Percentiles rank a stretch among this genome's conserved stretches.
These are phyloP conservation scores for Sciaenops ocellatus DNA, from an alignment of 2,797 vertebrate genomes.

Conservation along the genomic window DNA sequence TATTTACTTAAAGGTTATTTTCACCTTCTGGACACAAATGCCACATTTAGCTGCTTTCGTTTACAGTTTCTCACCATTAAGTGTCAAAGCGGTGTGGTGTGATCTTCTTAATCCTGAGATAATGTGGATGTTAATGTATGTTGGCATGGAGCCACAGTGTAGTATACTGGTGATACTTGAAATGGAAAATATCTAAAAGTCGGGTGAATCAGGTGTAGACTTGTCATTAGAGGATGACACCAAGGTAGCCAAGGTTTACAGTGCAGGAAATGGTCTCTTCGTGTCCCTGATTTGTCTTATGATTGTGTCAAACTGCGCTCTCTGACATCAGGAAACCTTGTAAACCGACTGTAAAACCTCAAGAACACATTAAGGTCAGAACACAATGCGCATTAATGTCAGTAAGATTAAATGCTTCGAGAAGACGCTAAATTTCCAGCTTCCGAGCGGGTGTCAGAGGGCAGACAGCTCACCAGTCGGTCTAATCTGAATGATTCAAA, in stretches of 20 bases:
- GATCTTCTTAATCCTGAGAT: no score
- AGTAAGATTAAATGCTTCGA: slow-evolving; percentile 14
- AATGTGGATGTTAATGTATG: not conserved
- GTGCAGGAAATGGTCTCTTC: not conserved
- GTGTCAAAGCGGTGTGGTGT: no score
- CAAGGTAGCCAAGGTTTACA: not conserved
- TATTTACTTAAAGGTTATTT: no score
- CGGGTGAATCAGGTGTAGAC: not conserved
- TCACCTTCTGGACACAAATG: no score
- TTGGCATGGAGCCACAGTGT: not conserved
- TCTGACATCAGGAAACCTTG: slow-evolving; percentile 10
- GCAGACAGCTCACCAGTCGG: not conserved
- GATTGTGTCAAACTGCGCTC: slow-evolving; percentile 9
- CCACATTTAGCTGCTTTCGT: no score
- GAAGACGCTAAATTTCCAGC: not conserved
- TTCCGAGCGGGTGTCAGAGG: not conserved
- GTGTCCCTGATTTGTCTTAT: slow-evolving; percentile 22
- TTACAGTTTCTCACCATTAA: no score
- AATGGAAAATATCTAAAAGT: not conserved
- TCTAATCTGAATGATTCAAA: not conserved
- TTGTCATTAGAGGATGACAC: not conserved
- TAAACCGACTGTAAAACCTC: slow-evolving; percentile 20
- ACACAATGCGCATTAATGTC: slow-evolving; percentile 13
- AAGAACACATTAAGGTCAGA: slow-evolving; percentile 8
- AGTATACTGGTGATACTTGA: no score